A percentile compares a stretch with the other conserved stretches of the same genome.
Conservation (phyloP, 2,888 invertebrate genomes). For the Dasysyrphus tricinctus region DNA sequence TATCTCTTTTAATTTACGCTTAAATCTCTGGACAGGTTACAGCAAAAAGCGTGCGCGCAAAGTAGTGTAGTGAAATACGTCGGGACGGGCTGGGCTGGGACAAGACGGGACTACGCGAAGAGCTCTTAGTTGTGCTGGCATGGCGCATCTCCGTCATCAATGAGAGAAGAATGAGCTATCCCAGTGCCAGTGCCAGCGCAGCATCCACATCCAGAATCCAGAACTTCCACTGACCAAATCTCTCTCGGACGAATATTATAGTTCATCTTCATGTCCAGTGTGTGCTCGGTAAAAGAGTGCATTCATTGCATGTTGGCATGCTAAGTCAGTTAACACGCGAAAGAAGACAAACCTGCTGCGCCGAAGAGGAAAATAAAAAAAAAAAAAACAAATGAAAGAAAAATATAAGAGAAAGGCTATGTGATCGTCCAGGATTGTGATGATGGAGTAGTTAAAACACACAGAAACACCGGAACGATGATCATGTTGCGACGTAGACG, state of each 20-base stretch:
- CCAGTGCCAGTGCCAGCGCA: not conserved
- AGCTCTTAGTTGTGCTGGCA: slow-evolving; percentile 20
- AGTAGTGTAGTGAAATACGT: slow-evolving; percentile 37
- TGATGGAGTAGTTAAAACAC: slow-evolving; percentile 39
- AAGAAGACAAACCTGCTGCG: slow-evolving; percentile 51
- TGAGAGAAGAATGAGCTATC: not conserved
- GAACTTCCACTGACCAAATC: slow-evolving; percentile 22
- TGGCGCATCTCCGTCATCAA: slow-evolving; percentile 42
- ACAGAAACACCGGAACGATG: slow-evolving; percentile 10
- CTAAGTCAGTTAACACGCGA: slow-evolving; percentile 63
- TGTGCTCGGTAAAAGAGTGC: slow-evolving; percentile 42
- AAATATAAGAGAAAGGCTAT: slow-evolving; percentile 7
- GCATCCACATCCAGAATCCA: not conserved
- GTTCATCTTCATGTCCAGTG: slow-evolving; percentile 32
- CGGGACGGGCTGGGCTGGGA: not conserved
- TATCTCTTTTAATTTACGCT: slow-evolving; percentile 73
- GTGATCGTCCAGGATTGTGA: slow-evolving; percentile 51
- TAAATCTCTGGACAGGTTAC: slow-evolving; percentile 67
- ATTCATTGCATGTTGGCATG: slow-evolving; percentile 69
- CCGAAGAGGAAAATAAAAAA: not conserved
- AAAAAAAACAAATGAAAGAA: not conserved
- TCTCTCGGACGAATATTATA: slow-evolving; percentile 25
- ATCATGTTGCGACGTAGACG: not conserved
- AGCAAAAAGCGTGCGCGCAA: slow-evolving; percentile 59
- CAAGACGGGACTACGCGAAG: not conserved